A percentile compares a stretch with the other conserved stretches of the same genome.
Conservation (phyloP, 1,140 invertebrate species). For the Neuroterus valhalla region DNA sequence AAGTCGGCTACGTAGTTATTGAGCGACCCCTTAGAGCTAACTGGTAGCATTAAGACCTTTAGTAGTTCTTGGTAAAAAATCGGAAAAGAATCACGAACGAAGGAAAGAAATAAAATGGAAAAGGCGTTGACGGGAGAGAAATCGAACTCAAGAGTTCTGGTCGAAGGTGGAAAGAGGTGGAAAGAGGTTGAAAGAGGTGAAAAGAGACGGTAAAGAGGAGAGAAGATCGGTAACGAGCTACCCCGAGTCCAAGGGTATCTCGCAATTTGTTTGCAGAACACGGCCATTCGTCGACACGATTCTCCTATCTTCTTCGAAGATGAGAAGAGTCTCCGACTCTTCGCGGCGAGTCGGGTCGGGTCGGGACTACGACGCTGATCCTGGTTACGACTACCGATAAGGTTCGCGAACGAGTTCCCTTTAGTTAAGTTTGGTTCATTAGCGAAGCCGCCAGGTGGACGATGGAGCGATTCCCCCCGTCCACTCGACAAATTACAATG, state of each 20-base stretch:
- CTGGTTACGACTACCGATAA: constrained; percentile 61
- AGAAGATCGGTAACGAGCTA: constrained; percentile 64
- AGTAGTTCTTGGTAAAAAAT: neutral
- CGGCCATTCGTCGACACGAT: constrained; percentile 72
- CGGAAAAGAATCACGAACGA: neutral
- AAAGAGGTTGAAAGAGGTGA: constrained; percentile 21
- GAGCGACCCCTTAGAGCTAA: no score
- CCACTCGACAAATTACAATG: constrained; percentile 62
- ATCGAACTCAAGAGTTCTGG: constrained; percentile 20
- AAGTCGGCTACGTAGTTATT: no score
- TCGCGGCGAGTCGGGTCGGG: neutral
- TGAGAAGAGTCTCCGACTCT: constrained; percentile 67
- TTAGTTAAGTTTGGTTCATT: constrained; percentile 62
- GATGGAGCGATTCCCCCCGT: constrained; percentile 49
- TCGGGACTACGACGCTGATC: constrained; percentile 24
- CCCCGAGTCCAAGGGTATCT: constrained; percentile 66
- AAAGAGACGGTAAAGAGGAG: constrained; percentile 40
- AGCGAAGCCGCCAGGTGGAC: constrained; percentile 59
- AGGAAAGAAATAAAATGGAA: constrained; percentile 42
- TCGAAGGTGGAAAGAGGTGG: neutral
- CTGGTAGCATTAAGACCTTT: neutral
- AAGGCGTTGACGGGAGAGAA: constrained; percentile 33
- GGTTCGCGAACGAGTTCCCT: constrained; percentile 58
- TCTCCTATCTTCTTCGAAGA: constrained; percentile 70
- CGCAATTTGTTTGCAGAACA: constrained; percentile 74